Evolutionary conservation across 2,888 invertebrate species (phyloP).

Genomic region (Pterobdella sp.): DNA sequence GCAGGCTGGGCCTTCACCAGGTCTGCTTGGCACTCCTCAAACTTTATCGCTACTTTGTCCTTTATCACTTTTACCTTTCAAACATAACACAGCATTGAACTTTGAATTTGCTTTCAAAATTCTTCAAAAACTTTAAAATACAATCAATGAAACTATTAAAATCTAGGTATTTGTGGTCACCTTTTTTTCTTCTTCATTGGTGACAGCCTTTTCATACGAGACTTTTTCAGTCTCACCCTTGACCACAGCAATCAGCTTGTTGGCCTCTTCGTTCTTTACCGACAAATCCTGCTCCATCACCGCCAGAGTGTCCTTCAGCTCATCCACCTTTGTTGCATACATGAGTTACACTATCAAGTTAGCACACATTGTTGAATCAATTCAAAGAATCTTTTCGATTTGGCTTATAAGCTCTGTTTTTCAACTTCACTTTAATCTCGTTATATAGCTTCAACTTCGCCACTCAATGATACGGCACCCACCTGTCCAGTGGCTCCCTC

Average conservation of each 20-base stretch:
- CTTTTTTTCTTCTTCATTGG: slow-evolving; percentile 87
- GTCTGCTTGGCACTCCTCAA: slow-evolving; percentile 81
- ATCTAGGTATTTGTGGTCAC: neutral
- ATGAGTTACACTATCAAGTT: no score
- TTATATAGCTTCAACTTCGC: no score
- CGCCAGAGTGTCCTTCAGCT: slow-evolving; percentile 80
- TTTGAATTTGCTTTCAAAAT: no score
- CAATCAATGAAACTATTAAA: no score
- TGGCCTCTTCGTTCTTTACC: slow-evolving; percentile 90
- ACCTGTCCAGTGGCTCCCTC: slow-evolving; percentile 77
- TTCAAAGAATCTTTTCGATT: no score
- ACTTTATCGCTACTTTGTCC: slow-evolving; percentile 80
- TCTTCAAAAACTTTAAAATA: no score
- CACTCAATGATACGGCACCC: no score
- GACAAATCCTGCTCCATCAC: slow-evolving; percentile 85
- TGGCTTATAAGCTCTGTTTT: no score
- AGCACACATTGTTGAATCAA: no score
- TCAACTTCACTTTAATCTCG: no score
- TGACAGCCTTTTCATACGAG: slow-evolving; percentile 72
- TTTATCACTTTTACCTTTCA: slow-evolving; percentile 78
- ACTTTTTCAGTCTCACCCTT: slow-evolving; percentile 54
- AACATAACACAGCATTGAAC: no score
- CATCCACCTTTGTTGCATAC: slow-evolving; percentile 69
- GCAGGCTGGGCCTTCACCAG: slow-evolving; percentile 89
- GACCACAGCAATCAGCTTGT: slow-evolving; percentile 63